Base-by-base conservation (phyloP, 1,140 invertebrate genomes). In the Druon quercuslanigerum region DNA sequence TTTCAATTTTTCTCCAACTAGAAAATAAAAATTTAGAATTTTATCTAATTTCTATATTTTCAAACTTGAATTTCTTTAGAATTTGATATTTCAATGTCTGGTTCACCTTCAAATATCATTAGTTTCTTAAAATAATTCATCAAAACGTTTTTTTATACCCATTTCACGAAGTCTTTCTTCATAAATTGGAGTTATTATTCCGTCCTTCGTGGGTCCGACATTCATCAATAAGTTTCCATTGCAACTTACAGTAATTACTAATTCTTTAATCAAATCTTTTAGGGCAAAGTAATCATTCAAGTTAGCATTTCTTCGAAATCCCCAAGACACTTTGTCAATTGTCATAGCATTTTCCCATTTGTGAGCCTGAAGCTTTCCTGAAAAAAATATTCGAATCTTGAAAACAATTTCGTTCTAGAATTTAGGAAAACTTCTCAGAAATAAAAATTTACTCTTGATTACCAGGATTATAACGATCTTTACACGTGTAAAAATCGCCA, bases 321-420 rank as follows among this genome's bases (percentile, higher is more conserved):
- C 97, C 97, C 98, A 99, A 0, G 97, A 97, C 20, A 92, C 86
- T 75, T 92, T 94, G 86, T 99, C 98, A 50, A 99, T 90, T 0
- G 97, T 98, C 93, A 99, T 97, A n/a, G 94, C 95, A 88, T 97
- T 97, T 89, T 98, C 97, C 96, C 96, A 98, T 90, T 98, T 98
- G 78, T 96, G 95, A 2, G 89, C 56, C 82, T 95, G 93, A 3
- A 97, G 86, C 20, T 92, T 90, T 74, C 94, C 95, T 95, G 80
- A 66, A 88, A 86, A 73, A 79, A 51, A 71, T 79, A 70, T 14
- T 72, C 3, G 12, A 60, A 60, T 73, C 40, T 73, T 51, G 52
- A 20, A 52, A 73, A 46, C 2, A 54, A 51, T 73, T 13, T 40
- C 8, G 6, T n/a, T 19, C 6, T 19, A 46, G 4, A 20, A 20